A percentile compares a stretch with the other conserved stretches of the same genome.
These are phyloP conservation scores for Sorex maritimensis DNA, from an alignment of 2,797 vertebrate genomes.

Conservation along the genomic window DNA sequence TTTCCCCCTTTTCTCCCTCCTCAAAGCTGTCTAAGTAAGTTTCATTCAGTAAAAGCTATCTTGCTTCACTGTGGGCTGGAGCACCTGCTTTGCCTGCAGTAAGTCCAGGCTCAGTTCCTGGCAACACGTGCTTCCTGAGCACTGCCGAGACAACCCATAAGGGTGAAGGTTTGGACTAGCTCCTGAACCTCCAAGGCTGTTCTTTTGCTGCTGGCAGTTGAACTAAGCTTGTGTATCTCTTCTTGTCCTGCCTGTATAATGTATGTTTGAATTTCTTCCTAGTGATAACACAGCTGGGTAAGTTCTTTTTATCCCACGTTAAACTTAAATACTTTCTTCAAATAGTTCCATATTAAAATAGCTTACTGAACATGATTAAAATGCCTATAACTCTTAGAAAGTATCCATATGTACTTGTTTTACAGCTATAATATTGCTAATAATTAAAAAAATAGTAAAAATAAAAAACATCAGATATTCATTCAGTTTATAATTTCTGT, in stretches of 20 bases:
- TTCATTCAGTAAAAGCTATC: too few relatives aligned
- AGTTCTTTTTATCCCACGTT: not conserved
- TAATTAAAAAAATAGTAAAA: not conserved
- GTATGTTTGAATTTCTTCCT: constrained; percentile 59
- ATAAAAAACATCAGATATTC: not conserved
- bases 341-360: constrained; percentile 40
- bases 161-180: too few relatives aligned
- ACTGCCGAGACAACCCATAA: too few relatives aligned
- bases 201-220: not conserved
- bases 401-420: not conserved
- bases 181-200: not conserved
- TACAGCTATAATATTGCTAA: not conserved
- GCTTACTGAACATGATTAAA: constrained; percentile 50
- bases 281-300: not conserved
- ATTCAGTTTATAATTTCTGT: constrained; percentile 63
- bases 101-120: too few relatives aligned
- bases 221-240: not conserved
- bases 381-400: constrained; percentile 54
- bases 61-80: too few relatives aligned
- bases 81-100: too few relatives aligned
- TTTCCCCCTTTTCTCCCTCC: too few relatives aligned
- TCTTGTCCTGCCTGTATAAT: not conserved
- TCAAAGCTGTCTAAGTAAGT: too few relatives aligned
- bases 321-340: constrained; percentile 39
- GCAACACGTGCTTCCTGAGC: too few relatives aligned